These are phyloP conservation scores for Chloroceryle aenea DNA, from an alignment of 2,113 vertebrate genomes.

Conservation along the genomic window DNA sequence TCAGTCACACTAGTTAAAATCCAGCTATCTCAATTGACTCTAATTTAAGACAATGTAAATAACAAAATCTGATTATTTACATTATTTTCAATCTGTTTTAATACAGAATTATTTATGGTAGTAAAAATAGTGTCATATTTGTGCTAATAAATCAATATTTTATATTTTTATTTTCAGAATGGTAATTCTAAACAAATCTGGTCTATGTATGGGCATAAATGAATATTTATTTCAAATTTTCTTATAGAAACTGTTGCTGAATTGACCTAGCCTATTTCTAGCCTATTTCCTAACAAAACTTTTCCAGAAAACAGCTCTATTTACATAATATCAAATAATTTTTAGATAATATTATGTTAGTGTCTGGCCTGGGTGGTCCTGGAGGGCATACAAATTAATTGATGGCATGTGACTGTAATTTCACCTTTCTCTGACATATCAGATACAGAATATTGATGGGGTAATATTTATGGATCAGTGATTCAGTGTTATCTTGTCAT, in stretches of 20 bases:
- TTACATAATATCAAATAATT: neutral
- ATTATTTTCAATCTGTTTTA: neutral
- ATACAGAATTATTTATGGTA: neutral
- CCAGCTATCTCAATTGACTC: neutral
- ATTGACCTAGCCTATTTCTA: neutral
- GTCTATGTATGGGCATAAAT: neutral
- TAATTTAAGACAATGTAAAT: neutral
- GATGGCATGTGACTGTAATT: neutral
- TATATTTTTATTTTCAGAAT: neutral
- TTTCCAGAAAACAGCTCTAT: neutral
- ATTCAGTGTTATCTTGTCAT: neutral
- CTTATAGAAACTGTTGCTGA: neutral
- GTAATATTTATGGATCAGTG: neutral
- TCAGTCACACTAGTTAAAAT: neutral
- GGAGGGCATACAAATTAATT: neutral
- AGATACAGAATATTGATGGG: neutral
- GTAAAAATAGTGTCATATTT: neutral
- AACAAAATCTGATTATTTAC: neutral
- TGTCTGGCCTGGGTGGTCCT: neutral
- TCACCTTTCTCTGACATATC: neutral
- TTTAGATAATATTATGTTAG: neutral
- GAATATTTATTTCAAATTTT: neutral
- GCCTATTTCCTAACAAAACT: neutral
- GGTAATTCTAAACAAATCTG: neutral
- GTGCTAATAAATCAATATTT: neutral